A percentile compares a stretch with the other conserved stretches of the same genome.
Conservation (phyloP, 2,797 vertebrate genomes). For the Knipowitschia caucasica region DNA sequence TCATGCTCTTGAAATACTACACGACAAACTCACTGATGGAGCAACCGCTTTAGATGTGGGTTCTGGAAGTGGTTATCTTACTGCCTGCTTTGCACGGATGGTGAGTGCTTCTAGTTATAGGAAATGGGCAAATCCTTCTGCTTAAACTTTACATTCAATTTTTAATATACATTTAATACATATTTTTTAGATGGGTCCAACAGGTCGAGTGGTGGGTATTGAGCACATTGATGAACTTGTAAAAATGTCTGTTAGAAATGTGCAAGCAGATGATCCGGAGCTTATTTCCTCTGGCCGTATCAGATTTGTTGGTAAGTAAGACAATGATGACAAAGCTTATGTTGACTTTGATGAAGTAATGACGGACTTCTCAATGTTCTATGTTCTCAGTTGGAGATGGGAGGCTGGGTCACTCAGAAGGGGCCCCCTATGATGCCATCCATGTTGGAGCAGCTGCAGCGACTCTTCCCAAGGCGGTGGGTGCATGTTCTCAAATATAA, state of each 20-base stretch:
- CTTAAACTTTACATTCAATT: neutral
- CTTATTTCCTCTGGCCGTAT: slow-evolving; percentile 82
- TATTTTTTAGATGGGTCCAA: slow-evolving; percentile 74
- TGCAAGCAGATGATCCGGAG: slow-evolving; percentile 79
- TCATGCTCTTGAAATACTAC: slow-evolving; percentile 85
- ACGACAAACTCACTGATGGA: slow-evolving; percentile 85
- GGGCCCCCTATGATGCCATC: slow-evolving; percentile 87
- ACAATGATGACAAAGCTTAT: neutral
- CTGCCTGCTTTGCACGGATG: slow-evolving; percentile 90
- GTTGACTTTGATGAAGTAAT: neutral
- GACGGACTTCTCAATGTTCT: neutral
- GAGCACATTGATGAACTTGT: slow-evolving; percentile 90
- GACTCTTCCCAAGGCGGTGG: slow-evolving; percentile 82
- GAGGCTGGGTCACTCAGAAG: slow-evolving; percentile 81
- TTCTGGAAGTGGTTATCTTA: slow-evolving; percentile 90
- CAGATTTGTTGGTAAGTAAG: slow-evolving; percentile 79
- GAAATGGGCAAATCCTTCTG: neutral
- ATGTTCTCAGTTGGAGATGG: slow-evolving; percentile 82
- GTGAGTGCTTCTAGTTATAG: slow-evolving; percentile 56
- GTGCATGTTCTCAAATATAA: slow-evolving; percentile 37
- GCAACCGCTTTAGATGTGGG: slow-evolving; percentile 87
- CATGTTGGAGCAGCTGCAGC: slow-evolving; percentile 89
- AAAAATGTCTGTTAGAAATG: slow-evolving; percentile 77
- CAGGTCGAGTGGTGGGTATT: slow-evolving; percentile 84
- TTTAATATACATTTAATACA: slow-evolving; percentile 14